phyloP scores from a whole-genome alignment of 2,113 vertebrate species.

The Pica pica region DNA sequence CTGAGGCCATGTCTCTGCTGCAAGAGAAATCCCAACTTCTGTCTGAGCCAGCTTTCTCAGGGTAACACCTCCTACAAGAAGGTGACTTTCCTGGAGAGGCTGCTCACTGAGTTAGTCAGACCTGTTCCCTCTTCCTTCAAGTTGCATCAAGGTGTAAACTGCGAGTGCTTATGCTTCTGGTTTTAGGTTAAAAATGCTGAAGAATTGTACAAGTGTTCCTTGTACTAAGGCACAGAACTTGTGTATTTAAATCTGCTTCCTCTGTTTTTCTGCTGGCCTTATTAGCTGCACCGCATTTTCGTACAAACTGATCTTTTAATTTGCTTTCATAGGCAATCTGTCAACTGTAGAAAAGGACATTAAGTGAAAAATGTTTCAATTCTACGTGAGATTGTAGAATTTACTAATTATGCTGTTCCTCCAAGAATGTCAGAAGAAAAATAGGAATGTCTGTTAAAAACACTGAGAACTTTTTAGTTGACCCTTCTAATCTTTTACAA shows the following conservation, averaged over 20 bases:
- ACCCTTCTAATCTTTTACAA: not conserved
- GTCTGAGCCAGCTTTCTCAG: not conserved
- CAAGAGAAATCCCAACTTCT: not conserved
- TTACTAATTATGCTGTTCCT: not conserved
- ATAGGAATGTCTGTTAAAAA: not conserved
- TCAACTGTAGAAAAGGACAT: not conserved
- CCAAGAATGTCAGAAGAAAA: not conserved
- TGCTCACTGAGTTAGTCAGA: not conserved
- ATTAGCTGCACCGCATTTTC: not conserved
- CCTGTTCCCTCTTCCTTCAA: not conserved
- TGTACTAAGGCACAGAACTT: not conserved
- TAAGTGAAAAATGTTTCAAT: not conserved
- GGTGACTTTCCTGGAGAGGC: not conserved
- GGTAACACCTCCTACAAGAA: not conserved
- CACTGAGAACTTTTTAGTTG: not conserved
- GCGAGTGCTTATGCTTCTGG: not conserved
- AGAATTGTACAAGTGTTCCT: not conserved
- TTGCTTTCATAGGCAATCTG: not conserved
- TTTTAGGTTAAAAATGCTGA: not conserved
- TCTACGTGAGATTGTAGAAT: not conserved
- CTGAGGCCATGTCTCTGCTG: not conserved
- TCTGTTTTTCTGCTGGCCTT: not conserved
- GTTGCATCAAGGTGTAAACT: not conserved
- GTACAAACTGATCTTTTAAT: not conserved
- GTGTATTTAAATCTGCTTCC: not conserved